phyloP scores from a whole-genome alignment of 1,140 invertebrate species.

The Pomacea maculata region DNA sequence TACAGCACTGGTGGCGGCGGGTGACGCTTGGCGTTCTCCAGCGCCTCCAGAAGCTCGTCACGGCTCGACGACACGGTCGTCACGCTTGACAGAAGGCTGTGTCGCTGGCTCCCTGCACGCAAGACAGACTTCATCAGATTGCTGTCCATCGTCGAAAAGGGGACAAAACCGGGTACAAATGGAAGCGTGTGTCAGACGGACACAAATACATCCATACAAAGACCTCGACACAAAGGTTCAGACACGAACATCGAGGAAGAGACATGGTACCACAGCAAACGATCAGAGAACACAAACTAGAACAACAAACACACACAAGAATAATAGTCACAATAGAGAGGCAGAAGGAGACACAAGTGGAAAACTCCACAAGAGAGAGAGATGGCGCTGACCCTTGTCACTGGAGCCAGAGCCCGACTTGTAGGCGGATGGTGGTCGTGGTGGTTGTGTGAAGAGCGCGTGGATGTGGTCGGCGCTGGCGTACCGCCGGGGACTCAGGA shows the following conservation, averaged over 20 bases:
- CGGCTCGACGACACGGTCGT: conserved; percentile 65
- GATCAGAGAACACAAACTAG: too few relatives aligned
- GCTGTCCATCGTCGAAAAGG: not conserved
- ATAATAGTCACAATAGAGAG: too few relatives aligned
- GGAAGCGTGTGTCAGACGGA: not conserved
- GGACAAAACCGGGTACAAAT: not conserved
- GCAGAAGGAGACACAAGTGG: too few relatives aligned
- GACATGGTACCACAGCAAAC: too few relatives aligned
- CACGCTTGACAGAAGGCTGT: conserved; percentile 60
- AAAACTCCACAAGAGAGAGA: too few relatives aligned
- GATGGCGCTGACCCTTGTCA: conserved; percentile 50
- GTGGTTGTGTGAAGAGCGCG: conserved; percentile 52
- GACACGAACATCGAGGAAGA: too few relatives aligned
- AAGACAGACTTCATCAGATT: not conserved
- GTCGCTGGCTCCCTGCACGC: conserved; percentile 52
- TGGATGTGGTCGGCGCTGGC: conserved; percentile 62
- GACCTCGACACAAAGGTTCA: too few relatives aligned
- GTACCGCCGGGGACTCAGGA: conserved; percentile 57
- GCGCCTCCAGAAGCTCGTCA: conserved; percentile 64
- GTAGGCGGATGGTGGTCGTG: conserved; percentile 48
- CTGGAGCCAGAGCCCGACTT: conserved; percentile 46
- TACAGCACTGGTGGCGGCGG: conserved; percentile 53
- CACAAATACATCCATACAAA: too few relatives aligned
- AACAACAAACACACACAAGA: too few relatives aligned
- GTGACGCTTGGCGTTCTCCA: conserved; percentile 62